These are phyloP conservation scores for Chironomus striatipennis DNA, from an alignment of 1,140 invertebrate species.

Conservation along the genomic window DNA sequence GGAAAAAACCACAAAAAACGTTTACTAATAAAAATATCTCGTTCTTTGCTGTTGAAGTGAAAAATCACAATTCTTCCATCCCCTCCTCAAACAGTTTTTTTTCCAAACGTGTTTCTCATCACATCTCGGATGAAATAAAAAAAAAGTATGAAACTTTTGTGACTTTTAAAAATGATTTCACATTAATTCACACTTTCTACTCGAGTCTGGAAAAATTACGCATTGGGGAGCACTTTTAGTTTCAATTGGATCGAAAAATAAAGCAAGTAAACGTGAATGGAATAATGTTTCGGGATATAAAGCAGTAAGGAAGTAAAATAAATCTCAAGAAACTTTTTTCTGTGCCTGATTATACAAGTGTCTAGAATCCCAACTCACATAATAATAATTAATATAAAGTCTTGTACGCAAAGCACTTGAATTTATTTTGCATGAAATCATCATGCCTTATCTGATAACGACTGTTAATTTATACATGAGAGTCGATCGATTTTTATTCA, in stretches of 20 bases:
- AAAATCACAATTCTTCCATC: not conserved
- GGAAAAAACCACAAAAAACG: not conserved
- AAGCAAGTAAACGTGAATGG: not conserved
- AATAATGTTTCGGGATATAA: no score
- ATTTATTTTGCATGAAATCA: not conserved
- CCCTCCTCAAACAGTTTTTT: not conserved
- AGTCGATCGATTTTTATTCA: not conserved
- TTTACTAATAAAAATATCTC: not conserved
- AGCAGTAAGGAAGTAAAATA: no score
- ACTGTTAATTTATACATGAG: not conserved
- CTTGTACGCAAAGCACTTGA: not conserved
- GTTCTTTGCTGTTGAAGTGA: not conserved
- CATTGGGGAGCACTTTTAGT: not conserved
- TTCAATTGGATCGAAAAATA: not conserved
- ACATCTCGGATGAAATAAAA: not conserved
- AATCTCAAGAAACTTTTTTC: no score
- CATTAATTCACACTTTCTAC: not conserved
- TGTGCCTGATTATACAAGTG: no score
- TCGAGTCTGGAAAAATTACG: not conserved
- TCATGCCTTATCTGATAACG: not conserved
- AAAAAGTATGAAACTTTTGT: not conserved
- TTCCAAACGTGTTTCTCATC: not conserved
- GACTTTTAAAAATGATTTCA: constrained; percentile 12
- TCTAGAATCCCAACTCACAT: not conserved
- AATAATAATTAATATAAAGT: not conserved